Conservation (phyloP, 2,113 vertebrate genomes). For the Cochlearius cochlearius region DNA sequence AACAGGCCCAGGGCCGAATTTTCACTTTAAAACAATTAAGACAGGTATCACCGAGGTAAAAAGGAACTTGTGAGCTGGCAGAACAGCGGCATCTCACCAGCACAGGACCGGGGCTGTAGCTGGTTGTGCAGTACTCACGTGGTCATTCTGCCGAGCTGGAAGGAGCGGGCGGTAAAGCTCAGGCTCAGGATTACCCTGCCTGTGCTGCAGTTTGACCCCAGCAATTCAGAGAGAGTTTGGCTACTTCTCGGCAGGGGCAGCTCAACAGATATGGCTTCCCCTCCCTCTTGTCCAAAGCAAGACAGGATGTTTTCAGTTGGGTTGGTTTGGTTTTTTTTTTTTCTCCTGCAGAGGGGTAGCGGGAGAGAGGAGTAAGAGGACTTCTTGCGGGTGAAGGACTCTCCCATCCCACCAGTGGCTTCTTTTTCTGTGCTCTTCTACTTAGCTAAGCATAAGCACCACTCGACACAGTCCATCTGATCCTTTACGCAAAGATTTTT, state of each 20-base stretch:
- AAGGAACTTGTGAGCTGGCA: background rate
- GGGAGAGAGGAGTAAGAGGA: background rate
- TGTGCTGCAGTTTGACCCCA: slow-evolving; percentile 49
- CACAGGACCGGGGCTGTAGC: background rate
- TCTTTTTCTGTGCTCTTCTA: background rate
- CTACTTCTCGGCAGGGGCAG: slow-evolving; percentile 41
- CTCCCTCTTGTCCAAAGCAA: slow-evolving; percentile 12
- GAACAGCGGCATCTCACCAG: background rate
- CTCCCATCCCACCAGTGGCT: background rate
- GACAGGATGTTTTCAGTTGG: background rate
- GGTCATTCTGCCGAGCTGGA: background rate
- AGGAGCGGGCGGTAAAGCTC: background rate
- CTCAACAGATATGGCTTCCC: background rate
- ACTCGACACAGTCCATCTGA: background rate
- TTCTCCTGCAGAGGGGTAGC: background rate
- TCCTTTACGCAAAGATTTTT: background rate
- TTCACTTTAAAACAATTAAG: slow-evolving; percentile 12
- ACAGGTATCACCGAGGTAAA: slow-evolving; percentile 1
- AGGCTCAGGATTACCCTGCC: slow-evolving; percentile 38
- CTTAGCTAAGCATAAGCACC: background rate
- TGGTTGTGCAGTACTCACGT: slow-evolving; percentile 24
- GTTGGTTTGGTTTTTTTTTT: background rate
- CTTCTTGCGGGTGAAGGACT: background rate
- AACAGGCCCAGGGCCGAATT: background rate
- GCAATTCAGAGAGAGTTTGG: slow-evolving; percentile 50